These are phyloP conservation scores for Chelonus formosanus DNA, from an alignment of 2,888 invertebrate species.

Conservation along the genomic window DNA sequence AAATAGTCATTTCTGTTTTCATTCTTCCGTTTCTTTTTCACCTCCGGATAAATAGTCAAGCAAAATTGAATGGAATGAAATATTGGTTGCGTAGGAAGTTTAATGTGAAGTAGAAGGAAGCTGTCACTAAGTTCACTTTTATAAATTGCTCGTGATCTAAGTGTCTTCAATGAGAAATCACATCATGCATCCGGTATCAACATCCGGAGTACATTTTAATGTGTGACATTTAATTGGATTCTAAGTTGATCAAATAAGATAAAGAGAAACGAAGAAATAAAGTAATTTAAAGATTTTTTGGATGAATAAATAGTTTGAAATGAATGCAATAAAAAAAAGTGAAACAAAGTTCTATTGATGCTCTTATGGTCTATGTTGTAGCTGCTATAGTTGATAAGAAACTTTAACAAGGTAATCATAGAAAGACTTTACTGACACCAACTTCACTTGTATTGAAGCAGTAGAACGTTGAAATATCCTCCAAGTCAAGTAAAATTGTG, in stretches of 20 bases:
- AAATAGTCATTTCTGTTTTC: too few species aligned
- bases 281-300: not conserved
- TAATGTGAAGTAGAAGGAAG: not conserved
- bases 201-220: not conserved
- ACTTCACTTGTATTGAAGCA: not conserved
- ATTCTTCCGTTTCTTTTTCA: too few species aligned
- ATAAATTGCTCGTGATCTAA: not conserved
- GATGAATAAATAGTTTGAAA: too few species aligned
- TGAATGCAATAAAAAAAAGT: not conserved
- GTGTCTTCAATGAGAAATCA: slow-evolving; percentile 11
- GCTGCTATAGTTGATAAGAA: not conserved
- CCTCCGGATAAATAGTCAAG: not conserved
- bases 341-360: too few species aligned
- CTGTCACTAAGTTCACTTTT: slow-evolving; percentile 1
- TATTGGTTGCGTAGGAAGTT: slow-evolving; percentile 6
- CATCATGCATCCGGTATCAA: slow-evolving; percentile 11
- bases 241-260: not conserved
- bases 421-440: not conserved
- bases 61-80: slow-evolving; percentile 20
- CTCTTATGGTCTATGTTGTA: not conserved
- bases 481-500: not conserved
- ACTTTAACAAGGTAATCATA: slow-evolving; percentile 9
- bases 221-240: slow-evolving; percentile 3
- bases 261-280: not conserved
- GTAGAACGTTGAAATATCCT: too few species aligned